Evolutionary conservation across 2,797 vertebrate genomes (phyloP).

Genomic region (Hippopotamyrus pictus): DNA sequence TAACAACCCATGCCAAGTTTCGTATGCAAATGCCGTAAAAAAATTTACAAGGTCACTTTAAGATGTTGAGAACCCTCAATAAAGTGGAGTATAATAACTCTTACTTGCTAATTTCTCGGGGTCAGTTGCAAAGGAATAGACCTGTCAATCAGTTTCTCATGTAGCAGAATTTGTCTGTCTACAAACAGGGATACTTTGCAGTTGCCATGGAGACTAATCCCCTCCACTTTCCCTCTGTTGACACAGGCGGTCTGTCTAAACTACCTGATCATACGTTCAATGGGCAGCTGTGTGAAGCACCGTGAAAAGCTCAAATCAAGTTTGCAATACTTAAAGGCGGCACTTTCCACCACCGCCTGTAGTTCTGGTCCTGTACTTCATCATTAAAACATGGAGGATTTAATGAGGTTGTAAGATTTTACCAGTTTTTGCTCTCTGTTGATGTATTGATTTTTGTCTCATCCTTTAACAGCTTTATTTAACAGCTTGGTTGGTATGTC

Average conservation of each 20-base stretch:
- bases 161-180: constrained; percentile 95
- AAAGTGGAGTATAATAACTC: constrained; percentile 86
- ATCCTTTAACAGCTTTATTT: neutral
- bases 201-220: constrained; percentile 97
- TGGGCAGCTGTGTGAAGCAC: constrained; percentile 71
- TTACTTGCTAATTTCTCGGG: constrained; percentile 94
- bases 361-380: constrained; percentile 40
- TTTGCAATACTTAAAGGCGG: constrained; percentile 66
- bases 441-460: neutral
- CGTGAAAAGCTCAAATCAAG: constrained; percentile 74
- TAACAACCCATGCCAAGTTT: constrained; percentile 88
- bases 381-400: constrained; percentile 9
- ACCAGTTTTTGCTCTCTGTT: neutral
- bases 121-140: constrained; percentile 91
- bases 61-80: constrained; percentile 82
- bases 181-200: constrained; percentile 88
- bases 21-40: constrained; percentile 90
- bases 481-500: neutral
- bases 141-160: constrained; percentile 96
- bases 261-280: constrained; percentile 91
- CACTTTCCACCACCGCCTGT: constrained; percentile 47
- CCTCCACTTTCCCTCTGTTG: constrained; percentile 79
- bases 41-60: constrained; percentile 93
- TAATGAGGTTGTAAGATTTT: constrained; percentile 7
- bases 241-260: constrained; percentile 84